Evolutionary conservation across 1,140 invertebrate species (phyloP).

Genomic region (Neodiprion virginianus): DNA sequence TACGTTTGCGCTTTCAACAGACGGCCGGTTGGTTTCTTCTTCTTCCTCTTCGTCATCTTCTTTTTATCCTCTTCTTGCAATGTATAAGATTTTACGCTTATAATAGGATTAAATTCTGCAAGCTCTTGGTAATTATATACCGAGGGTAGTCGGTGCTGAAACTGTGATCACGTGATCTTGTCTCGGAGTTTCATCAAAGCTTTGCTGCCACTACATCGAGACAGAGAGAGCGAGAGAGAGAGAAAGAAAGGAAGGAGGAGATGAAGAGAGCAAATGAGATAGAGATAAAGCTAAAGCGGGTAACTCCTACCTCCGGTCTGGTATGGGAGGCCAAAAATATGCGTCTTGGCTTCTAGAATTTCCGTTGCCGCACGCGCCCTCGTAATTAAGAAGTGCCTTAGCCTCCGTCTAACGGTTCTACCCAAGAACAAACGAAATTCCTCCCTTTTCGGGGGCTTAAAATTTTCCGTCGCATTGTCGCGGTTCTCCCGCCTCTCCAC

Average conservation of each 20-base stretch:
- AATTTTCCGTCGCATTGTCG: not conserved
- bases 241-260: too few relatives aligned
- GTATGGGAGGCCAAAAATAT: not conserved
- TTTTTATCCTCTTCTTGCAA: too few relatives aligned
- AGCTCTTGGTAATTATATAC: not conserved
- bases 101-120: not conserved
- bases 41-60: too few relatives aligned
- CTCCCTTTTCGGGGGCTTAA: not conserved
- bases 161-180: not conserved
- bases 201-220: not conserved
- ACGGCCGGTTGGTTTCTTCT: too few relatives aligned
- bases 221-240: too few relatives aligned
- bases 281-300: not conserved
- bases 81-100: too few relatives aligned
- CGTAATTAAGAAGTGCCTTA: constrained; percentile 5
- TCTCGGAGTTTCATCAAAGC: constrained; percentile 1
- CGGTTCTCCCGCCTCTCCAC: too few relatives aligned
- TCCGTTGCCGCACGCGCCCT: not conserved
- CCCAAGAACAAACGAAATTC: constrained; percentile 6
- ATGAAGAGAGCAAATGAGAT: not conserved
- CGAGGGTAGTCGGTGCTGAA: not conserved
- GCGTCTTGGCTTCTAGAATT: not conserved
- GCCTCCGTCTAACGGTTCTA: not conserved
- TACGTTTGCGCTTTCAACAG: too few relatives aligned
- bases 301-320: not conserved